These are phyloP conservation scores for Pristionchus pacificus DNA, from an alignment of 1,140 invertebrate genomes.

Conservation along the genomic window DNA sequence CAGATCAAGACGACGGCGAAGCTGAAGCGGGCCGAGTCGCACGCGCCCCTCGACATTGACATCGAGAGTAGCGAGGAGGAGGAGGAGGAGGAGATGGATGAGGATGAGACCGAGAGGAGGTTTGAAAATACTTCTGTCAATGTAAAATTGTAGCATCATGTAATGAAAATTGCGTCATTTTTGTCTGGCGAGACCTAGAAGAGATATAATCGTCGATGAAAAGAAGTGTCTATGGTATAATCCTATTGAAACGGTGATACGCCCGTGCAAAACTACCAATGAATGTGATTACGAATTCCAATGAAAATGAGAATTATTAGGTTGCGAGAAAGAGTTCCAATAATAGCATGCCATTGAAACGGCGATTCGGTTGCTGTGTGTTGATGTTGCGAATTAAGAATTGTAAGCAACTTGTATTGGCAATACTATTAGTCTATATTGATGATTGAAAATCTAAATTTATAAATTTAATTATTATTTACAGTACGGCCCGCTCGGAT, in stretches of 20 bases:
- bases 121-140: neutral
- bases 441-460: too few relatives aligned
- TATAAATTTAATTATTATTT: too few relatives aligned
- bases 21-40: slow-evolving; percentile 15
- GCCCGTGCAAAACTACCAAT: slow-evolving; percentile 1
- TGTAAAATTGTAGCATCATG: neutral
- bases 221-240: slow-evolving; percentile 11
- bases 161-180: slow-evolving; percentile 5
- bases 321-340: too few relatives aligned
- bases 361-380: too few relatives aligned
- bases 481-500: neutral
- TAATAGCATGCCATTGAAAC: too few relatives aligned
- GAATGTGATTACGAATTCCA: too few relatives aligned
- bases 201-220: slow-evolving; percentile 17
- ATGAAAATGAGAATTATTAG: too few relatives aligned
- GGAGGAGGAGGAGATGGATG: neutral
- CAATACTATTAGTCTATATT: too few relatives aligned
- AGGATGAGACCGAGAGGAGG: slow-evolving; percentile 17
- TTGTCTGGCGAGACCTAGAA: slow-evolving; percentile 19
- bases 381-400: too few relatives aligned
- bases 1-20: slow-evolving; percentile 33
- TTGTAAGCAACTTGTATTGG: too few relatives aligned
- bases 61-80: slow-evolving; percentile 2
- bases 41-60: neutral
- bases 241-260: slow-evolving; percentile 3